Evolutionary conservation across 2,797 vertebrate species (phyloP), one percentile per base, ranked within the genome.

Genomic region (Amazonetta brasiliensis): DNA sequence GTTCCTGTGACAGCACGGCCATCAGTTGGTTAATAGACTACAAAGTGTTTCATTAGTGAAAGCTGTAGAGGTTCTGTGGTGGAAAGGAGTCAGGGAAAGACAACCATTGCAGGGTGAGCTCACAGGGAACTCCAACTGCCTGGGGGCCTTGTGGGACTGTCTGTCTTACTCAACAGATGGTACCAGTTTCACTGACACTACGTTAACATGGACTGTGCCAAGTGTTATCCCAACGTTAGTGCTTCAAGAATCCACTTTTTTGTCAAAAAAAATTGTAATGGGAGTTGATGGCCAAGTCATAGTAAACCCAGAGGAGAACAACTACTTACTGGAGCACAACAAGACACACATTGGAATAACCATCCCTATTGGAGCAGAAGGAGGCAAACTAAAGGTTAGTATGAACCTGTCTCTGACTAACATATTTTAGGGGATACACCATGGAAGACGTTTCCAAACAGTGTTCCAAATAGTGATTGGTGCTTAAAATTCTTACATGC

Each of bases 351-450:
- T 97, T 68, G 15, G 30, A 88, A 39, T 96, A 89, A 96, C 94
- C 31, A 59, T 97, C 46, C 97, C 96, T 30, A 82, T 95, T 19
- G 97, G 97, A 90, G 96, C 96, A 52, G 54, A 87, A 50, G 96
- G 94, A 35, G 96, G 97, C 33, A 94, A 76, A 63, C 68, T 97
- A 52, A 84, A 97, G 97, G 97, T 97, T 52, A 89, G 96, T 91
- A 81, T 0, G 0, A 94, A 66, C 46, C 26, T 55, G 4, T 41
- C 44, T 72, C 31, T 56, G 35, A n/a, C 8, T 41, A 82, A 86
- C 8, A 48, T 6, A 46, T 59, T 46, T 74, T 54, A 82, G 54
- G 31, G 16, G 12, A 22, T 67, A 13, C 21, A 22, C 8, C 16
- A n/a, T 0, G 0, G 26, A 82, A 78, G 35, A 46, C 20, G 8